Base-by-base conservation (phyloP, 1,140 invertebrate genomes). In the Spodoptera litura region DNA sequence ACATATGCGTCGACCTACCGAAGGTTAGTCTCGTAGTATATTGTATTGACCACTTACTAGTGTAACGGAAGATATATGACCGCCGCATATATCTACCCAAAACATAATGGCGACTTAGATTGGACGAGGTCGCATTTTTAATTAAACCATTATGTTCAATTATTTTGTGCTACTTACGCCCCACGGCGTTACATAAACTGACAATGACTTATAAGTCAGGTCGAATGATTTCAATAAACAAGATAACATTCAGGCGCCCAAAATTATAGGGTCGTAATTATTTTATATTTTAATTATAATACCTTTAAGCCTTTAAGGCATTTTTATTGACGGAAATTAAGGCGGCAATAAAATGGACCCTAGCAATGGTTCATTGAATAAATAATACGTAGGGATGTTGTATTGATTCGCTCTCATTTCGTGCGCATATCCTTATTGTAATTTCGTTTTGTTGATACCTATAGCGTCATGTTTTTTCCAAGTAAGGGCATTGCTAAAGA, bases 101-200 rank as follows among this genome's bases (percentile, higher is more conserved):
- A 49, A 8, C 59, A 82, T 85, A 79, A 81, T 82, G 53, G 68
- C 70, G 66, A 38, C 56, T 81, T 79, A 79, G 77, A 59, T 76
- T 78, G 53, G 72, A 20, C 82, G 78, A 85, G 80, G 84, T 72
- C 79, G 55, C 55, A 73, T 76, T 70, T 78, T 83, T 78, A 79
- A 83, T 83, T 83, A 78, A 83, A 73, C 71, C 78, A 79, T 80
- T 79, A 79, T 75, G 59, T 74, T 51, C 64, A 62, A 78, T 82
- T 66, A 81, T 78, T 76, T 78, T 70, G 64, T 77, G 59, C 25
- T 70, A 74, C 71, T 58, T 44, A 44, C 55, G 73, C 73, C 78
- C 78, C 56, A 31, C 38, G 53, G 72, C 73, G 58, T 2, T 76
- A 58, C 51, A 31, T 38, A 64, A 31, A 75, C 58, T 35, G 49